Conservation (phyloP, 2,797 vertebrate genomes). For the Setipinna tenuifilis region DNA sequence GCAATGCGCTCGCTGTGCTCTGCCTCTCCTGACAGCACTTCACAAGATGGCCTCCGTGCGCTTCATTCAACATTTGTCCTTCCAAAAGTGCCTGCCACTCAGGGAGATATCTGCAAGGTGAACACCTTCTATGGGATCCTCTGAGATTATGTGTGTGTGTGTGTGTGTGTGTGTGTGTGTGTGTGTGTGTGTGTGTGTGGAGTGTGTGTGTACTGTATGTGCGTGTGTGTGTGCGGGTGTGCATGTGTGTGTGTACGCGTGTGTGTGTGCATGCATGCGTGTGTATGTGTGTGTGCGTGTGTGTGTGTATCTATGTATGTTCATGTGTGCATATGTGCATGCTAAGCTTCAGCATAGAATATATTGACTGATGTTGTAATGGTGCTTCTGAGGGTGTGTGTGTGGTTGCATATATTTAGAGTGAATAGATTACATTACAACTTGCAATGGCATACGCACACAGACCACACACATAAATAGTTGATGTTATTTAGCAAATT, state of each 20-base stretch:
- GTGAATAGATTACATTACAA: background rate
- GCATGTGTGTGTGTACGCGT: background rate
- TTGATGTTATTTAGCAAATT: background rate
- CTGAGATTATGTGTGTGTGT: background rate
- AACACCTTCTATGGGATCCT: background rate
- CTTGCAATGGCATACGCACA: background rate
- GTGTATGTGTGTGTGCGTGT: too few relatives aligned
- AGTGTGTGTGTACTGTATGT: background rate
- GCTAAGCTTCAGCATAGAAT: too few relatives aligned
- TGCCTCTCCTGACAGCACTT: background rate
- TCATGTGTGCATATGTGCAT: too few relatives aligned
- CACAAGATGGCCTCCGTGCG: background rate
- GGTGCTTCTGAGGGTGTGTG: too few relatives aligned
- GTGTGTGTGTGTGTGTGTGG: background rate
- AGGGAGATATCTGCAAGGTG: background rate
- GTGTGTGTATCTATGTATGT: too few relatives aligned
- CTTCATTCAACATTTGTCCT: constrained; percentile 6
- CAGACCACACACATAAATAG: background rate
- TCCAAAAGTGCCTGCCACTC: background rate
- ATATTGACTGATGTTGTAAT: too few relatives aligned
- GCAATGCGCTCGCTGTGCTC: background rate
- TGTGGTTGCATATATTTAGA: background rate
- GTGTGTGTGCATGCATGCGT: background rate
- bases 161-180: background rate
- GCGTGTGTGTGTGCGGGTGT: background rate